Percentiles rank a stretch among this genome's conserved stretches.
These are phyloP conservation scores for Helogale parvula DNA, from an alignment of 2,113 vertebrate genomes.

Conservation along the genomic window DNA sequence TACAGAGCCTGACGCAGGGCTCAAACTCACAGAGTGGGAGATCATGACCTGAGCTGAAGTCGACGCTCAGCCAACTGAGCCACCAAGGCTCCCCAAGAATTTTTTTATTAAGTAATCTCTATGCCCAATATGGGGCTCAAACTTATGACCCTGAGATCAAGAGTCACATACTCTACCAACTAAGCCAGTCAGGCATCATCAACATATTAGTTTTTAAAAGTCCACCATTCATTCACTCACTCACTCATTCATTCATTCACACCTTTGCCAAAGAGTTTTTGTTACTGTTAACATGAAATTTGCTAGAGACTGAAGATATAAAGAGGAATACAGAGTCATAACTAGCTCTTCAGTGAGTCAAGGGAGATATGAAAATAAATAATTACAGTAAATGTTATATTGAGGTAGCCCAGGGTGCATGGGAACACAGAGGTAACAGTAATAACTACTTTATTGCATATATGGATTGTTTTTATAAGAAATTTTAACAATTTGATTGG, in stretches of 20 bases:
- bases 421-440: background rate
- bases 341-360: background rate
- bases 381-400: background rate
- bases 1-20: too few species aligned
- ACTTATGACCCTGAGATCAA: background rate
- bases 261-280: conserved; percentile 9
- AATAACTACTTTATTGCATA: background rate
- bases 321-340: background rate
- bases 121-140: background rate
- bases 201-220: background rate
- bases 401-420: background rate
- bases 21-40: too few species aligned
- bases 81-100: too few species aligned
- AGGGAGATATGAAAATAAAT: background rate
- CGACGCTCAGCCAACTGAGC: too few species aligned
- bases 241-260: background rate
- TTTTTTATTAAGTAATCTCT: background rate
- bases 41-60: too few species aligned
- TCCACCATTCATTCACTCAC: background rate
- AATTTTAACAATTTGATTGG: background rate
- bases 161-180: background rate
- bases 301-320: background rate
- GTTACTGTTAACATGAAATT: background rate
- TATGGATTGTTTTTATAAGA: background rate
- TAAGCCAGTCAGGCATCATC: background rate